Evolutionary conservation across 2,113 vertebrate genomes (phyloP).

Genomic region (Eubucco bourcierii): DNA sequence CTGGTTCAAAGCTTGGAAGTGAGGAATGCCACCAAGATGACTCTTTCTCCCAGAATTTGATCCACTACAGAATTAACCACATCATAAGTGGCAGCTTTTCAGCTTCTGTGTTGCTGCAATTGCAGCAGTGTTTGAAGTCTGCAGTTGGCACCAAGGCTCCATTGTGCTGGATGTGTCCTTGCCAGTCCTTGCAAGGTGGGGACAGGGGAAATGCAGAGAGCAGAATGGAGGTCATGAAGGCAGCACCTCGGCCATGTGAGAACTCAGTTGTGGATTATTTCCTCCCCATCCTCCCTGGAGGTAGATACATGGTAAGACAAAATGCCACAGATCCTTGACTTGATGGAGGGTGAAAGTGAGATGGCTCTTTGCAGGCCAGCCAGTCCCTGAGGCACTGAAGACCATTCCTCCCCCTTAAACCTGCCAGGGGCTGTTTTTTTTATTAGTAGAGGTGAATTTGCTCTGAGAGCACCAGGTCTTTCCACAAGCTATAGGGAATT

Average conservation of each 20-base stretch:
- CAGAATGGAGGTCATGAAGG: not conserved
- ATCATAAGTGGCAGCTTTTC: not conserved
- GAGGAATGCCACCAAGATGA: not conserved
- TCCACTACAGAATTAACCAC: not conserved
- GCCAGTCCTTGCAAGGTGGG: not conserved
- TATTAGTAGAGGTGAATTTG: not conserved
- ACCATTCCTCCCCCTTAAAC: not conserved
- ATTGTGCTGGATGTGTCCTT: accelerated
- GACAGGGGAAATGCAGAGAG: not conserved
- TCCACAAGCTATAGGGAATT: not conserved
- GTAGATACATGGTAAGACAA: not conserved
- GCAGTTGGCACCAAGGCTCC: not conserved
- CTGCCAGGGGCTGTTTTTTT: not conserved
- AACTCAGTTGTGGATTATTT: not conserved
- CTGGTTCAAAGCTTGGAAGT: slow-evolving; percentile 16
- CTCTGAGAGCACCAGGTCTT: not conserved
- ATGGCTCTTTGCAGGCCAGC: not conserved
- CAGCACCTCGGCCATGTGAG: not conserved
- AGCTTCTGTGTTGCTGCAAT: not conserved
- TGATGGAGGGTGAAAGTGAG: not conserved
- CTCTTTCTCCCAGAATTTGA: not conserved
- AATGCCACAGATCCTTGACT: not conserved
- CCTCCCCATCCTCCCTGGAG: accelerated
- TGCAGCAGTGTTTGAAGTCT: not conserved
- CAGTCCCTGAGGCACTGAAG: not conserved